Percentiles rank a stretch among this genome's conserved stretches.
phyloP scores from a whole-genome alignment of 1,140 invertebrate genomes.

The Mamestra configurata region DNA sequence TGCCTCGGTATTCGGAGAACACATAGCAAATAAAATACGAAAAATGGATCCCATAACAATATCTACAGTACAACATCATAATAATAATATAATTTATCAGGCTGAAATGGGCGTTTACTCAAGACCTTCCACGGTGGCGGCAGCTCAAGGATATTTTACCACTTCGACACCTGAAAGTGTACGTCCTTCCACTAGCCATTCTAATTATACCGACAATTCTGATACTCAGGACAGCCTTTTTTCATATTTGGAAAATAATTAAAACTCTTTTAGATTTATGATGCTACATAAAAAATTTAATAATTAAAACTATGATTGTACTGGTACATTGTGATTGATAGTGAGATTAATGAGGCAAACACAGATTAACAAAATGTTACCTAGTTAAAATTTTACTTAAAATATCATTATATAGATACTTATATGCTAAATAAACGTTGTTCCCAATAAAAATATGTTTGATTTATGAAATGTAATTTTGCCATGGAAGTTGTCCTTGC shows the following conservation, averaged over 20 bases:
- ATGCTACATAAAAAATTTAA: slow-evolving; percentile 31
- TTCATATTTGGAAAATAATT: slow-evolving; percentile 52
- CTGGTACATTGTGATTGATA: slow-evolving; percentile 23
- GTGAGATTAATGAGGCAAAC: slow-evolving; percentile 26
- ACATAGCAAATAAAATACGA: slow-evolving; percentile 44
- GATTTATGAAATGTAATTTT: slow-evolving; percentile 24
- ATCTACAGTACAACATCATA: slow-evolving; percentile 42
- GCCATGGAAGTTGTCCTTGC: slow-evolving; percentile 26
- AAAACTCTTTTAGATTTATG: slow-evolving; percentile 24
- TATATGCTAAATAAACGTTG: slow-evolving; percentile 30
- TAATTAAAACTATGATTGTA: slow-evolving; percentile 21
- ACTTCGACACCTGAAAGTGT: slow-evolving; percentile 17
- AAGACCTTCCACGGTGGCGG: slow-evolving; percentile 29
- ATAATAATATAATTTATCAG: slow-evolving; percentile 42
- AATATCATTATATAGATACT: slow-evolving; percentile 32
- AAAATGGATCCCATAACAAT: slow-evolving; percentile 40
- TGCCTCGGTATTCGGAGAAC: slow-evolving; percentile 25
- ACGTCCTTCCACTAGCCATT: slow-evolving; percentile 3
- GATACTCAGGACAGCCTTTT: slow-evolving; percentile 44
- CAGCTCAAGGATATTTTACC: slow-evolving; percentile 43
- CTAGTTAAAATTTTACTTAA: slow-evolving; percentile 27
- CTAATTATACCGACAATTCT: slow-evolving; percentile 24
- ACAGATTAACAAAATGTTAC: slow-evolving; percentile 24
- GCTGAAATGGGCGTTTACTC: slow-evolving; percentile 43
- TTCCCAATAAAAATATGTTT: slow-evolving; percentile 18